These are phyloP conservation scores for Intellagama lesueurii DNA, from an alignment of 2,797 vertebrate species.

Conservation along the genomic window DNA sequence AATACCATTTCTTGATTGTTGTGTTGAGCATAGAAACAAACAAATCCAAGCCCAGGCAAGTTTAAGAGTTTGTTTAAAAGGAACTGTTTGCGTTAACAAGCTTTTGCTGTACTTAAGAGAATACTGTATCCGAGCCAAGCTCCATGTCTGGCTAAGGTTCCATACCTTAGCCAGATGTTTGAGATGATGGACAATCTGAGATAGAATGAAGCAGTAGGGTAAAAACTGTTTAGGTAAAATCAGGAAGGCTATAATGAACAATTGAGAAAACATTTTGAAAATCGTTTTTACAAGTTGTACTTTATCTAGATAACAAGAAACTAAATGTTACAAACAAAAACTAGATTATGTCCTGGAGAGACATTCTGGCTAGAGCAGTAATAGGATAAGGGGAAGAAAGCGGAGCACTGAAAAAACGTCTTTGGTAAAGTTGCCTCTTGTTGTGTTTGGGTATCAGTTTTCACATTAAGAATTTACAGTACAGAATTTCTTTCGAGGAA, in stretches of 20 bases:
- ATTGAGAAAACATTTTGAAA: conserved; percentile 28
- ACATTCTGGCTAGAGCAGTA: conserved; percentile 54
- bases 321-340: conserved; percentile 48
- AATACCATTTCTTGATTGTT: too few relatives aligned
- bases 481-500: conserved; percentile 68
- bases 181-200: conserved; percentile 52
- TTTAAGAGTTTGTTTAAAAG: conserved; percentile 11
- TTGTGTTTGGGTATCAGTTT: conserved; percentile 56
- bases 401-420: conserved; percentile 63
- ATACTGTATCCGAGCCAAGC: conserved; percentile 21
- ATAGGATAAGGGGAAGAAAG: conserved; percentile 41
- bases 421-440: conserved; percentile 46
- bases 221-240: conserved; percentile 26
- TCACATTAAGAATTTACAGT: conserved; percentile 58
- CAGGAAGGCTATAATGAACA: conserved; percentile 47
- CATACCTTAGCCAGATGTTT: conserved; percentile 35
- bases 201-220: conserved; percentile 28
- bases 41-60: background rate
- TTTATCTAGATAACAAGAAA: conserved; percentile 72
- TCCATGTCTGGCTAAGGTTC: conserved; percentile 8
- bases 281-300: conserved; percentile 70
- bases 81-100: background rate
- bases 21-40: conserved; percentile 10
- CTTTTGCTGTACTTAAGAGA: conserved; percentile 50
- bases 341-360: conserved; percentile 64